Base-by-base conservation (phyloP, 2,797 vertebrate species). In the Euthynnus affinis region DNA sequence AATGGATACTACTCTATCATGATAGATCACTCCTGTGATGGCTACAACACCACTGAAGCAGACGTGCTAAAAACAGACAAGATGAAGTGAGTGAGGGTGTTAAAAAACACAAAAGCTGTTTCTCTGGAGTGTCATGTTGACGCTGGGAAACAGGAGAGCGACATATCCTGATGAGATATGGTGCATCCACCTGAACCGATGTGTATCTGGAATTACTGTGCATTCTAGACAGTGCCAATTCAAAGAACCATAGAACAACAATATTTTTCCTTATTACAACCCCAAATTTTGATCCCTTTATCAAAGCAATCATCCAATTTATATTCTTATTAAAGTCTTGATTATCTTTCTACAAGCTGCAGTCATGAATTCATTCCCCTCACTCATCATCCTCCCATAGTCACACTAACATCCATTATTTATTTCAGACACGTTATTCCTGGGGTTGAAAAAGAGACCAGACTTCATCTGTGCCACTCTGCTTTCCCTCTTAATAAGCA, bases 401-500 rank as follows among this genome's bases (percentile, higher is more conserved):
- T 71, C 49, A 73, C 85, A 78, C 44, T 75, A 84, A 74, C 55
- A 60, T 64, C 61, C 23, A 51, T n/a, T 7, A 51, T 80, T 75
- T 80, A 49, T 76, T 84, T 72, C 64, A 78, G 70, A 34, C 55
- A 58, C 32, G 57, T 83, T 81, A 85, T 87, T 79, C 60, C 63
- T 80, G 51, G 48, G 66, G 49, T 58, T 63, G 76, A 78, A 85
- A 82, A 85, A 82, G 78, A 51, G 40, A 81, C 23, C 79, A 88
- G 67, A 83, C 86, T 76, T 84, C 29, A 71, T 88, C 76, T 75
- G 72, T 37, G 68, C 76, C 79, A 74, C 69, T 51, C 51, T 74
- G 78, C 73, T 87, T 80, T 90, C 78, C 73, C 62, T 88, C 76
- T 82, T 91, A 93, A 95, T 87, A 84, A 92, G 87, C 87, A 89